phyloP scores from a whole-genome alignment of 2,113 vertebrate genomes.

The Dolichotis patagonum region DNA sequence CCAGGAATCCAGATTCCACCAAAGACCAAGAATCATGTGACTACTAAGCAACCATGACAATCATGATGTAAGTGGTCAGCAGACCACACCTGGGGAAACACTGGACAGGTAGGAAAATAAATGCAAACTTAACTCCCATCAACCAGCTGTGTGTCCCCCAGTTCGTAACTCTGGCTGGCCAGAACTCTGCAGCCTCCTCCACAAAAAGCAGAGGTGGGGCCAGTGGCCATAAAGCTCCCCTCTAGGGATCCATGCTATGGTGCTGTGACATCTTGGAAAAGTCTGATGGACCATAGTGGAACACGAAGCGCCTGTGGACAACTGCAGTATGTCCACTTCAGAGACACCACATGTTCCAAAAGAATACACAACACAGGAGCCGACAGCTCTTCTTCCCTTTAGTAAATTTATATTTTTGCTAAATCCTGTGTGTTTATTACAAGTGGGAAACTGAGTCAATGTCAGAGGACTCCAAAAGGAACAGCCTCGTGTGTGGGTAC shows the following conservation, averaged over 20 bases:
- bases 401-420: neutral
- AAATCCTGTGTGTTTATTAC: neutral
- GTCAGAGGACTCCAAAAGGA: neutral
- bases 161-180: neutral
- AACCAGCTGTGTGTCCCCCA: neutral
- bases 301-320: neutral
- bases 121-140: neutral
- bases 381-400: neutral
- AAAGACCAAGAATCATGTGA: neutral
- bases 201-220: neutral
- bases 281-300: neutral
- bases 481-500: neutral
- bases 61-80: neutral
- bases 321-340: neutral
- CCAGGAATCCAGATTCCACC: neutral
- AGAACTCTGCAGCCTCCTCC: rapidly evolving
- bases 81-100: neutral
- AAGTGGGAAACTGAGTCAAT: neutral
- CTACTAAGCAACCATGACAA: neutral
- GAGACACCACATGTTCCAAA: neutral
- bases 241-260: neutral
- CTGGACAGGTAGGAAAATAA: neutral
- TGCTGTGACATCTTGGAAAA: neutral
- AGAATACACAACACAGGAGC: neutral
- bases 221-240: neutral